Percentiles rank a stretch among this genome's conserved stretches.
Evolutionary conservation across 2,888 invertebrate species (phyloP).

Genomic region (Philonicus albiceps): DNA sequence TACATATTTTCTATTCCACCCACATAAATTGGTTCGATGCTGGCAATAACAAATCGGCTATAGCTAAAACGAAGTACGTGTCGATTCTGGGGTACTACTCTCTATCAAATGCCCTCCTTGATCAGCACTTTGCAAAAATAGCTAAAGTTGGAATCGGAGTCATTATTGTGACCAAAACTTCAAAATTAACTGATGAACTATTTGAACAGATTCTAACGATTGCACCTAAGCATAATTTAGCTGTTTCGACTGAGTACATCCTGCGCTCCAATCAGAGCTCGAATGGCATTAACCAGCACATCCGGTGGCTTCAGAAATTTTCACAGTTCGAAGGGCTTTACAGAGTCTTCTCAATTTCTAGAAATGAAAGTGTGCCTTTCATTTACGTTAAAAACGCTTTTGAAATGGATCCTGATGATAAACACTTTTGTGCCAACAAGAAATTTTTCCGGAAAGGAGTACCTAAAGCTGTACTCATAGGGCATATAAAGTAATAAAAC

Average conservation of each 20-base stretch:
- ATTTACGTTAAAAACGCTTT: slow-evolving; percentile 74
- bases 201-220: slow-evolving; percentile 60
- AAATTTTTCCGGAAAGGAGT: slow-evolving; percentile 65
- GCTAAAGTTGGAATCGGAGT: slow-evolving; percentile 69
- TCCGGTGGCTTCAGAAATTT: slow-evolving; percentile 55
- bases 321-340: slow-evolving; percentile 57
- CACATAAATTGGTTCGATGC: slow-evolving; percentile 58
- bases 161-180: slow-evolving; percentile 57
- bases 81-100: slow-evolving; percentile 60
- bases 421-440: slow-evolving; percentile 61
- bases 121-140: slow-evolving; percentile 70
- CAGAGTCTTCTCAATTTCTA: slow-evolving; percentile 58
- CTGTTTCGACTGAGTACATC: slow-evolving; percentile 70
- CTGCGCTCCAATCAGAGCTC: slow-evolving; percentile 67
- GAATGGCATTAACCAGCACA: slow-evolving; percentile 64
- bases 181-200: slow-evolving; percentile 60
- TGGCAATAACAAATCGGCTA: background rate
- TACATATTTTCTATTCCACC: slow-evolving; percentile 62
- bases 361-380: slow-evolving; percentile 64
- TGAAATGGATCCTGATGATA: slow-evolving; percentile 66
- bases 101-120: slow-evolving; percentile 61
- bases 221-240: slow-evolving; percentile 64
- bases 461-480: slow-evolving; percentile 69
- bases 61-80: slow-evolving; percentile 57
- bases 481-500: slow-evolving; percentile 61